phyloP scores from a whole-genome alignment of 1,140 invertebrate genomes.

The Bombus haemorrhoidalis region DNA sequence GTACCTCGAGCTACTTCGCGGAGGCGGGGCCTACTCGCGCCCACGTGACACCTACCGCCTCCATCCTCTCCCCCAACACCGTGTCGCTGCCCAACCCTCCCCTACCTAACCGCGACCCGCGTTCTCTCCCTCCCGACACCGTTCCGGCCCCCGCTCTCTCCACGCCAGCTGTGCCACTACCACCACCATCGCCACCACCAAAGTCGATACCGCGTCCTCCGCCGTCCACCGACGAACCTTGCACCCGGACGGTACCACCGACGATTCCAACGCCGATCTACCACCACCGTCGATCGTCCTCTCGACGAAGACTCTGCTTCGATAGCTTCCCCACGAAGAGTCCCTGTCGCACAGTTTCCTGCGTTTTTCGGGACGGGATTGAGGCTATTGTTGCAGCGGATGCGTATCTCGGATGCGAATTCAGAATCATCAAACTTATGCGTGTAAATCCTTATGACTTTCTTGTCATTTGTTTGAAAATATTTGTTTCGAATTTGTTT shows the following conservation, averaged over 20 bases:
- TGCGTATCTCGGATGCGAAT: too few relatives aligned
- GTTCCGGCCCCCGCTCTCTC: constrained; percentile 1
- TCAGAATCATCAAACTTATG: too few relatives aligned
- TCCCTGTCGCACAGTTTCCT: background rate
- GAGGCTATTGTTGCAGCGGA: too few relatives aligned
- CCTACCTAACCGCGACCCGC: constrained; percentile 27
- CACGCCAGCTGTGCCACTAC: constrained; percentile 20
- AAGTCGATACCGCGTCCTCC: constrained; percentile 20
- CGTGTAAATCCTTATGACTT: too few relatives aligned
- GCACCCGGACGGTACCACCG: background rate
- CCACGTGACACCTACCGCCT: constrained; percentile 79
- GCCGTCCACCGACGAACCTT: background rate
- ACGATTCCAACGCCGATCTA: background rate
- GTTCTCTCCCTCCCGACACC: constrained; percentile 7
- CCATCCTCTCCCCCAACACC: constrained; percentile 59
- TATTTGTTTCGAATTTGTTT: too few relatives aligned
- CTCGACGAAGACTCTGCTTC: too few relatives aligned
- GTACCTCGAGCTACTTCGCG: constrained; percentile 75
- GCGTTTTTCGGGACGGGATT: background rate
- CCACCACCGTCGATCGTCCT: background rate
- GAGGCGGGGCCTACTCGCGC: constrained; percentile 76
- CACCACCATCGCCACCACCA: background rate
- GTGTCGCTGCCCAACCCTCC: constrained; percentile 25
- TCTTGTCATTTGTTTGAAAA: too few relatives aligned
- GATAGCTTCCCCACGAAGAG: background rate